Evolutionary conservation across 1,140 invertebrate genomes (phyloP).

Genomic region (Drepana arcuata): DNA sequence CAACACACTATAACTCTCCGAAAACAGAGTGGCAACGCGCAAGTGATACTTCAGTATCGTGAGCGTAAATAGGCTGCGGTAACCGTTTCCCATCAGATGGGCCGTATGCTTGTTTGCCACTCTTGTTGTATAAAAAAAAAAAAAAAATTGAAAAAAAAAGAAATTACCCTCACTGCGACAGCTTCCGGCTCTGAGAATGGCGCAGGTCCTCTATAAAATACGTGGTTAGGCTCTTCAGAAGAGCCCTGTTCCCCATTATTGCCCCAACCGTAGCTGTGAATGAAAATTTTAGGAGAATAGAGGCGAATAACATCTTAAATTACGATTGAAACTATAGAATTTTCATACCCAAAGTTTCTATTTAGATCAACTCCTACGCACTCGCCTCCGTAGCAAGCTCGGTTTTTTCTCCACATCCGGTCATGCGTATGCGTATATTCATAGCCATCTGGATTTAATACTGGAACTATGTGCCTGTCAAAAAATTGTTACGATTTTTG

Average conservation of each 20-base stretch:
- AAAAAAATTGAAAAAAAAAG: background rate
- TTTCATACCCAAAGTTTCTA: slow-evolving; percentile 80
- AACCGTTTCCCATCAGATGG: too few species aligned
- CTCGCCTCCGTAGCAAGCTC: slow-evolving; percentile 67
- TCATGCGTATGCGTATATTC: slow-evolving; percentile 83
- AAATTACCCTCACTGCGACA: slow-evolving; percentile 73
- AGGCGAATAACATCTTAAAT: background rate
- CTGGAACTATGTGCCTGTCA: slow-evolving; percentile 78
- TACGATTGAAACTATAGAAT: background rate
- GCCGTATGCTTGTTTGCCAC: too few species aligned
- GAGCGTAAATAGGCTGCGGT: too few species aligned
- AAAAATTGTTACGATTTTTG: too few species aligned
- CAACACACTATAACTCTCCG: too few species aligned
- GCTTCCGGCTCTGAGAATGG: slow-evolving; percentile 96
- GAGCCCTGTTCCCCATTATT: slow-evolving; percentile 78
- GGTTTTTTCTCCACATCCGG: slow-evolving; percentile 88
- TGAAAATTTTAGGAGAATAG: too few species aligned
- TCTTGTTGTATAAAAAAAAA: too few species aligned
- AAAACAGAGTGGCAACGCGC: too few species aligned
- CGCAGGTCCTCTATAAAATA: slow-evolving; percentile 88
- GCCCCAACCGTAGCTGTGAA: slow-evolving; percentile 80
- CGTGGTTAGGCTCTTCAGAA: slow-evolving; percentile 86
- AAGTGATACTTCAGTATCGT: too few species aligned
- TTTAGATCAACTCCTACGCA: slow-evolving; percentile 86
- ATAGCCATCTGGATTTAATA: slow-evolving; percentile 89